Evolutionary conservation across 2,113 vertebrate species (phyloP).

Genomic region (Syngnathus scovelli): DNA sequence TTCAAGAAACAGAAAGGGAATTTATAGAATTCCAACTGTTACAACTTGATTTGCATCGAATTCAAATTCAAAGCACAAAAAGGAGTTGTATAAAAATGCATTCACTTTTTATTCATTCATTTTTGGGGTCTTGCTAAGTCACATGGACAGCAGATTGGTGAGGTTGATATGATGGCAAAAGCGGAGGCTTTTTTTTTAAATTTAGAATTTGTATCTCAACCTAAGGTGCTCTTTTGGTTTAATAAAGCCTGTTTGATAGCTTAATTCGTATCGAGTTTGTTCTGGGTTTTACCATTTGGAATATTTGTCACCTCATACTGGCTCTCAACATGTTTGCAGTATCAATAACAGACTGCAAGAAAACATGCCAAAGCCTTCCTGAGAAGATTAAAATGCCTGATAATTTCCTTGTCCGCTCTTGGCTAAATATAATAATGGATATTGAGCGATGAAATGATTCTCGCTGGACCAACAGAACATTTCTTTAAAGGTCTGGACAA

Average conservation of each 20-base stretch:
- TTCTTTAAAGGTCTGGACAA: not conserved
- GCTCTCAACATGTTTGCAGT: not conserved
- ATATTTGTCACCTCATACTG: not conserved
- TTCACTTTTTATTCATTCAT: not conserved
- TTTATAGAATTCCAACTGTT: conserved; percentile 15
- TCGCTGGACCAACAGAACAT: not conserved
- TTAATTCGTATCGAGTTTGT: not conserved
- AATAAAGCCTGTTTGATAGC: not conserved
- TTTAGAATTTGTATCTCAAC: not conserved
- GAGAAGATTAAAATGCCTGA: not conserved
- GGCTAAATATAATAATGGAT: conserved; percentile 9
- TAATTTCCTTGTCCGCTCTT: conserved; percentile 18
- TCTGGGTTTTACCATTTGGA: not conserved
- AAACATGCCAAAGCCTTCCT: not conserved
- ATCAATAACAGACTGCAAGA: not conserved
- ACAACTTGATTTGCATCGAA: not conserved
- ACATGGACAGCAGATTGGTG: not conserved
- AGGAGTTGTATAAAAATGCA: not conserved
- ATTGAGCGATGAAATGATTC: conserved; percentile 3
- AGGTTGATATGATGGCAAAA: not conserved
- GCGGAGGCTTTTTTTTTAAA: not conserved
- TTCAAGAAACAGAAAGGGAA: conserved; percentile 16
- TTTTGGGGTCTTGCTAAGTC: not conserved
- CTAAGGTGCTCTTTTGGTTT: not conserved
- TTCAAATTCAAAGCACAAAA: not conserved